Evolutionary conservation across 2,797 vertebrate species (phyloP), one percentile per base, ranked within the genome.

Genomic region (Cacajao melanocephalus): DNA sequence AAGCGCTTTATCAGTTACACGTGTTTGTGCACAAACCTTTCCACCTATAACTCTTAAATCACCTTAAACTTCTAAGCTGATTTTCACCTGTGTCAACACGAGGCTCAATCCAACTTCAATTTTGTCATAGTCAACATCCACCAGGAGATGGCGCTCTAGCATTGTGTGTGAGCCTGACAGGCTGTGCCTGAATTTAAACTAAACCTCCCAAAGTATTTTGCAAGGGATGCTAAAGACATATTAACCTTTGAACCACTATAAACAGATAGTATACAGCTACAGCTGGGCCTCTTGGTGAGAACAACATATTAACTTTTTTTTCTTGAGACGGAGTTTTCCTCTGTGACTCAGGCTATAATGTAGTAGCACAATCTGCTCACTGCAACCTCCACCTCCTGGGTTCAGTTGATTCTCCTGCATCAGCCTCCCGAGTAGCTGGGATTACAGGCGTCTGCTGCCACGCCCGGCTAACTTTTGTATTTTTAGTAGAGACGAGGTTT

Each of bases 141-240:
- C 84, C 97, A 88, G 55, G 24, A 98, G 95, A 75, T 78, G 88
- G 93, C 14, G n/a, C 26, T 13, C n/a, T 48, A 57, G 78, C 19
- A 50, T 92, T n/a, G 52, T 1, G 15, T 39, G 41, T 84, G 58
- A 76, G 6, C 15, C 17, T 44, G 55, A 22, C 5, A 0, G 12
- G 15, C 13, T 6, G 1, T 36, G 50, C 36, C 73, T 10, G 55
- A 44, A 61, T 95, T 97, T 94, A 78, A 12, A 46, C 46, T 46
- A 12, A 46, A 13, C 9, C 7, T 94, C 79, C 11, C 57, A 9
- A 82, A 91, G 55, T 72, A 52, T 36, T 52, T 50, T 44, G 10
- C 82, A 70, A 91, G 36, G 22, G 81, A n/a, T 26, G 30, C 48
- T 61, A 87, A 93, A 82, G 28, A 83, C 5, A 96, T 86, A 83